phyloP scores from a whole-genome alignment of 1,140 invertebrate species.

The Proctacanthus coquilletti region DNA sequence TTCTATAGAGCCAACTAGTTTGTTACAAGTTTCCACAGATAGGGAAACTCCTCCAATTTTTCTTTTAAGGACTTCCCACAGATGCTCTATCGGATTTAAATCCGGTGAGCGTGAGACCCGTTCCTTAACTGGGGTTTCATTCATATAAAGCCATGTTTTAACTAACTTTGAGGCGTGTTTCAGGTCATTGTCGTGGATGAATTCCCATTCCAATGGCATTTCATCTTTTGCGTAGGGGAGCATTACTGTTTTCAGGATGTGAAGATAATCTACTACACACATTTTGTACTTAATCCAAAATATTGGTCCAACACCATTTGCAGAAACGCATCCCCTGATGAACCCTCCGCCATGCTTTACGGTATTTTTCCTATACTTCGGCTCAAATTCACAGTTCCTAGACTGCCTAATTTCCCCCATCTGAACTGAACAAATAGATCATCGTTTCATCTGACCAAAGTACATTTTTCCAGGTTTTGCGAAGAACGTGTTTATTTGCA shows the following conservation, averaged over 20 bases:
- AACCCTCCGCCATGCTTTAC: constrained; percentile 13
- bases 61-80: constrained; percentile 13
- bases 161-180: constrained; percentile 11
- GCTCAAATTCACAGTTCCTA: constrained; percentile 4
- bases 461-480: no score
- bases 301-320: constrained; percentile 4
- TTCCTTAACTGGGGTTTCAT: constrained; percentile 9
- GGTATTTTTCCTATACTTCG: constrained; percentile 8
- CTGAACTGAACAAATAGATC: no score
- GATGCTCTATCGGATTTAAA: constrained; percentile 11
- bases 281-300: background rate
- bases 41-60: no score
- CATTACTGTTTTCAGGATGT: constrained; percentile 8
- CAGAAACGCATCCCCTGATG: constrained; percentile 10
- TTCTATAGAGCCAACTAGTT: no score
- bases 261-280: background rate
- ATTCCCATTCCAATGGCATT: constrained; percentile 11
- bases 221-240: constrained; percentile 8
- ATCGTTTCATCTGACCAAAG: no score
- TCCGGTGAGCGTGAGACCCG: constrained; percentile 17
- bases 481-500: no score
- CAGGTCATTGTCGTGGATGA: constrained; percentile 13
- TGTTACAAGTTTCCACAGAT: no score
- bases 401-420: no score
- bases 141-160: constrained; percentile 7